Conservation (phyloP, 2,113 vertebrate species). For the Gymnocephalus cernua region DNA sequence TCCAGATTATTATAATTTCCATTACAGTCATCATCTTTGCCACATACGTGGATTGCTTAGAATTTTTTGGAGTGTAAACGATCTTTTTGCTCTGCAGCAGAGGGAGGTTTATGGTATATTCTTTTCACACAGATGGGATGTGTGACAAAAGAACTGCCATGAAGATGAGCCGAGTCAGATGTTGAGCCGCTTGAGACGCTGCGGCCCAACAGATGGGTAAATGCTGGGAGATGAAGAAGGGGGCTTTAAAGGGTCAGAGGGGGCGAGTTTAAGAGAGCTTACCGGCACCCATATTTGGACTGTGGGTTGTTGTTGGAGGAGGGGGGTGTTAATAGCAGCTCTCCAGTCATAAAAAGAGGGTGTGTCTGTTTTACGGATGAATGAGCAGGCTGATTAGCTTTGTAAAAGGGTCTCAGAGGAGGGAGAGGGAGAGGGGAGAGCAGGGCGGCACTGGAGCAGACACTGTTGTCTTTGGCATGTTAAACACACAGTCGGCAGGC, state of each 20-base stretch:
- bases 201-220: conserved; percentile 61
- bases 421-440: conserved; percentile 56
- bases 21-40: not conserved
- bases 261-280: conserved; percentile 50
- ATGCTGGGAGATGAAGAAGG: conserved; percentile 13
- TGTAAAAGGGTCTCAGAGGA: conserved; percentile 72
- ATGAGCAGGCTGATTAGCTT: conserved; percentile 71
- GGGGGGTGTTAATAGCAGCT: conserved; percentile 72
- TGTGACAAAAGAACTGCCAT: conserved; percentile 3
- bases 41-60: not conserved
- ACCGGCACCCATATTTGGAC: conserved; percentile 66
- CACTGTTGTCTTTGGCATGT: conserved; percentile 68
- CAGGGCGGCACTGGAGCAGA: conserved; percentile 47
- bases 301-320: conserved; percentile 45
- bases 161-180: conserved; percentile 34
- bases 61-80: not conserved
- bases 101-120: not conserved
- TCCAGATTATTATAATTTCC: not conserved
- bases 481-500: conserved; percentile 48
- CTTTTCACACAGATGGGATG: not conserved
- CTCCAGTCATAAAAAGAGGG: conserved; percentile 81
- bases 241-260: conserved; percentile 49
- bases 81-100: not conserved
- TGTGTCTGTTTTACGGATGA: conserved; percentile 76
- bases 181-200: conserved; percentile 15